Conservation (phyloP, 2,797 vertebrate species). For the Pipistrellus kuhlii region DNA sequence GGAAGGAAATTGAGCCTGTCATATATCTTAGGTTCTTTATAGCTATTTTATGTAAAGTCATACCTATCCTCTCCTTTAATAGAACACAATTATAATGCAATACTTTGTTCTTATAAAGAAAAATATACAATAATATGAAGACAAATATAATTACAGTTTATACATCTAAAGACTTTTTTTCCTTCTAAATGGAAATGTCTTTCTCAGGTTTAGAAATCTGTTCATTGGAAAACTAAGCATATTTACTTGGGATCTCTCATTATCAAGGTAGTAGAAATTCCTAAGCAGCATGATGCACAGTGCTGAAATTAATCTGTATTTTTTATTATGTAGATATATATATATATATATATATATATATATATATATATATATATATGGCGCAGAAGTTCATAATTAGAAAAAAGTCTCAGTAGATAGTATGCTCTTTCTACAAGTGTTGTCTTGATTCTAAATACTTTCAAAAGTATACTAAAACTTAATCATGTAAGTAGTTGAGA, state of each 20-base stretch:
- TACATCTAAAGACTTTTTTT: not conserved
- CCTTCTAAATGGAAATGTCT: not conserved
- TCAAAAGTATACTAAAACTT: not conserved
- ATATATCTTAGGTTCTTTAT: not conserved
- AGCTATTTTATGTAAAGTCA: not conserved
- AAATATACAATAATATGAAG: not conserved
- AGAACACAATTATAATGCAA: not conserved
- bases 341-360: not conserved
- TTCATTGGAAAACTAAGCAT: not conserved
- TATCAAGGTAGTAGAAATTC: not conserved
- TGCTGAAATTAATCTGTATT: not conserved
- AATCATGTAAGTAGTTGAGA: not conserved
- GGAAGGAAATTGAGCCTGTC: not conserved
- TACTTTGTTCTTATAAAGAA: not conserved
- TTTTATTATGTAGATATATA: not conserved
- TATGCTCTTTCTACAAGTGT: not conserved
- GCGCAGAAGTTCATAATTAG: not conserved
- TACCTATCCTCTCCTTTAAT: not conserved
- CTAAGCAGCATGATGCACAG: not conserved
- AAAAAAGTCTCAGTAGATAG: not conserved
- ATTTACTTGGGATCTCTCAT: not conserved
- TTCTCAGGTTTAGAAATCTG: not conserved
- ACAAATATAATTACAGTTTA: not conserved
- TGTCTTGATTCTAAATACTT: not conserved
- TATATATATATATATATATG: not conserved